Conservation (phyloP, 2,797 vertebrate genomes). For the Acipenser transmontanus region DNA sequence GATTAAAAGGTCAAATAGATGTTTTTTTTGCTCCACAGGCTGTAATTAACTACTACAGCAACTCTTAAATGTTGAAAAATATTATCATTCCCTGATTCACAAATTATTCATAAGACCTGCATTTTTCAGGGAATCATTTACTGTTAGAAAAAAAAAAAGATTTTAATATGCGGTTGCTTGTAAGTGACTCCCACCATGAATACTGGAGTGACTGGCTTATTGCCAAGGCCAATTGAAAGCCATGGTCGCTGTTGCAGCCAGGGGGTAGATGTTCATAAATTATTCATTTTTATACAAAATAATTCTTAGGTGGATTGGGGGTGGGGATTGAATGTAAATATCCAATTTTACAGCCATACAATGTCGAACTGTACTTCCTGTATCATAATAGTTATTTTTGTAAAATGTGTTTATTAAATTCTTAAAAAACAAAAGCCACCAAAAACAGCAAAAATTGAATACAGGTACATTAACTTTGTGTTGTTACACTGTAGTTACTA, state of each 20-base stretch:
- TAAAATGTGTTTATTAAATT: neutral
- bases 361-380: slow-evolving; percentile 44
- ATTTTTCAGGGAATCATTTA: slow-evolving; percentile 50
- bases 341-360: slow-evolving; percentile 62
- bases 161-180: slow-evolving; percentile 60
- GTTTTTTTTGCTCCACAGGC: neutral
- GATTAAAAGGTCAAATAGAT: neutral
- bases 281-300: slow-evolving; percentile 69
- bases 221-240: slow-evolving; percentile 73
- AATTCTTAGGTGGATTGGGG: slow-evolving; percentile 62
- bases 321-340: slow-evolving; percentile 72
- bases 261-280: slow-evolving; percentile 67
- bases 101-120: slow-evolving; percentile 57
- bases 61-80: slow-evolving; percentile 1
- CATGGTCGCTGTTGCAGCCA: slow-evolving; percentile 44
- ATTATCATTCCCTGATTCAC: slow-evolving; percentile 47
- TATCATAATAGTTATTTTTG: slow-evolving; percentile 15
- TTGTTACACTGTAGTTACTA: too few relatives aligned
- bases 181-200: slow-evolving; percentile 38
- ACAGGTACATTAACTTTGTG: too few relatives aligned
- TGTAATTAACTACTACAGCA: neutral
- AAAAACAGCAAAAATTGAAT: neutral
- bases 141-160: slow-evolving; percentile 53
- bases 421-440: slow-evolving; percentile 13
- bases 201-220: slow-evolving; percentile 57